A percentile compares a stretch with the other conserved stretches of the same genome.
phyloP scores from a whole-genome alignment of 2,797 vertebrate species.

The Menidia menidia region DNA sequence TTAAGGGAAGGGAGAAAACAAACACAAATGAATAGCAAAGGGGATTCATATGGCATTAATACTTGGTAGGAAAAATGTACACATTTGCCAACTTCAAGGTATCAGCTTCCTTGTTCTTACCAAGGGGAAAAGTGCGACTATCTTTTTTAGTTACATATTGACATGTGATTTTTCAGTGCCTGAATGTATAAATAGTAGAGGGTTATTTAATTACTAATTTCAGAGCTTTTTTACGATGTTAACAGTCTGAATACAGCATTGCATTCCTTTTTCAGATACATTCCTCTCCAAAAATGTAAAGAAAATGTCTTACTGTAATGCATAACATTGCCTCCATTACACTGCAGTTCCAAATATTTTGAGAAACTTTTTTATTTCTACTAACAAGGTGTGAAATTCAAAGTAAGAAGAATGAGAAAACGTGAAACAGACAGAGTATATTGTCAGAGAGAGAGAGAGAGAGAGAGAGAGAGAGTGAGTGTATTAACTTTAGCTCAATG shows the following conservation, averaged over 20 bases:
- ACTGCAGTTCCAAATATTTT: conserved; percentile 75
- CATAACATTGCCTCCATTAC: conserved; percentile 84
- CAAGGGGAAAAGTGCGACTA: conserved; percentile 83
- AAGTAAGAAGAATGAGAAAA: conserved; percentile 25
- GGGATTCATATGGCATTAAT: conserved; percentile 79
- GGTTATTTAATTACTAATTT: conserved; percentile 88
- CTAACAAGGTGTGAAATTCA: conserved; percentile 61
- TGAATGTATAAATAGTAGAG: conserved; percentile 88
- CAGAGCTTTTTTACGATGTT: conserved; percentile 85
- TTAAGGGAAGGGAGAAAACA: conserved; percentile 42
- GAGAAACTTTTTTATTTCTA: conserved; percentile 68
- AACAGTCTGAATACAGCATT: conserved; percentile 85
- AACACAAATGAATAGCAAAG: conserved; percentile 61
- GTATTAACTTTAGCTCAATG: conserved; percentile 65
- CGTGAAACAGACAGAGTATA: conserved; percentile 36
- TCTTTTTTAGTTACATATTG: conserved; percentile 88
- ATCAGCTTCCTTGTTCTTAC: conserved; percentile 83
- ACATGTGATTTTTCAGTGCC: conserved; percentile 88
- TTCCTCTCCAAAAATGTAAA: conserved; percentile 82
- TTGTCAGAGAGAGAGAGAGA: conserved; percentile 49
- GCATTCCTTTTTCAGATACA: conserved; percentile 89
- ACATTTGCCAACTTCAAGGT: conserved; percentile 85
- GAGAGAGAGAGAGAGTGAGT: conserved; percentile 44
- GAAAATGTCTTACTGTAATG: conserved; percentile 83
- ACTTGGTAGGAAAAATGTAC: conserved; percentile 83